These are phyloP conservation scores for Drosophila setifemur DNA, from an alignment of 1,140 invertebrate genomes.

Conservation along the genomic window DNA sequence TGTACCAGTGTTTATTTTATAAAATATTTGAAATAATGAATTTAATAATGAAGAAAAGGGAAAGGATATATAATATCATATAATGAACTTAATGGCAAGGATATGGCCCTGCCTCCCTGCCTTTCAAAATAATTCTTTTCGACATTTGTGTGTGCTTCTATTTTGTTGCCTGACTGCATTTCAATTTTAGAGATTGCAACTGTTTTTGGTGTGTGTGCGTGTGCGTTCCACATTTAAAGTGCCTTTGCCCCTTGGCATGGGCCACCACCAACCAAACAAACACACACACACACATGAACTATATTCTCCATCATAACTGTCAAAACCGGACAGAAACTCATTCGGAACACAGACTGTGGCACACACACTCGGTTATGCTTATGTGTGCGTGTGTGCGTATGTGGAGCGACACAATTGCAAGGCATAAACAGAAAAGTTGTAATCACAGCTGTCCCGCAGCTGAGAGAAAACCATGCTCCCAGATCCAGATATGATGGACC, in stretches of 20 bases:
- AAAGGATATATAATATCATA: too few relatives aligned
- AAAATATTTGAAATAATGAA: too few relatives aligned
- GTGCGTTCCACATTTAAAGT: conserved; percentile 59
- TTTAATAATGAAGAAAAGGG: too few relatives aligned
- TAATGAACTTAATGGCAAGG: too few relatives aligned
- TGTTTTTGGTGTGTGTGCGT: too few relatives aligned
- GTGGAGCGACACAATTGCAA: conserved; percentile 60
- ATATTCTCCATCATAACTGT: conserved; percentile 78
- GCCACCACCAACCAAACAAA: conserved; percentile 17
- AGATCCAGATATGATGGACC: conserved; percentile 43
- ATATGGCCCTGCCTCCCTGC: too few relatives aligned
- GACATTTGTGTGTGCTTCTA: conserved; percentile 12
- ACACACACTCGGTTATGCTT: not conserved
- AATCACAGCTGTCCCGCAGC: conserved; percentile 74
- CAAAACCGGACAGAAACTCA: conserved; percentile 74
- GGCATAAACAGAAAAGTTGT: conserved; percentile 77
- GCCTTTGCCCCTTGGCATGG: conserved; percentile 54
- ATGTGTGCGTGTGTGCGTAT: not conserved
- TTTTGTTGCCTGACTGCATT: conserved; percentile 40
- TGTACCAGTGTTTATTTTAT: too few relatives aligned
- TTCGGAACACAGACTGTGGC: too few relatives aligned
- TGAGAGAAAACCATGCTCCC: conserved; percentile 32
- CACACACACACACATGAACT: conserved; percentile 30
- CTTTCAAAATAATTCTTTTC: too few relatives aligned
- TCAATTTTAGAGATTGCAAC: conserved; percentile 59